phyloP scores from a whole-genome alignment of 2,113 vertebrate species.

The Pterocles burchelli region DNA sequence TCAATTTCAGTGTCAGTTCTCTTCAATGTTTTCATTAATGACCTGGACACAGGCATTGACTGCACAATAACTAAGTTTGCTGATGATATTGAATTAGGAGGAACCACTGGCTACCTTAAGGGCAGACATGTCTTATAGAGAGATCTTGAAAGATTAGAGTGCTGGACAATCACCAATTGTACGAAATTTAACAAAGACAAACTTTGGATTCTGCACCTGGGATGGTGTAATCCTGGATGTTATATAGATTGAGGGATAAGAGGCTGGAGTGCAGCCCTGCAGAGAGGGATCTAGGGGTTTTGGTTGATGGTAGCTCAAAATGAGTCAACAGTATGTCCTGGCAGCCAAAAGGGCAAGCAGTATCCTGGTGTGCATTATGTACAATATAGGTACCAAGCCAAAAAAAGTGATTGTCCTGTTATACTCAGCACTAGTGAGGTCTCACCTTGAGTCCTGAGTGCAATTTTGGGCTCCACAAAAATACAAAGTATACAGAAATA shows the following conservation, averaged over 20 bases:
- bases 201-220: not conserved
- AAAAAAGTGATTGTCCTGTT: not conserved
- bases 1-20: not conserved
- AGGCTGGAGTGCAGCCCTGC: not conserved
- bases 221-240: not conserved
- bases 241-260: fast-evolving
- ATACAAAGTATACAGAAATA: not conserved
- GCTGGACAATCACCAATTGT: not conserved
- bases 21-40: not conserved
- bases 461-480: not conserved
- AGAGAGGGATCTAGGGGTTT: not conserved
- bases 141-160: not conserved
- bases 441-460: not conserved
- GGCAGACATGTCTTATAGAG: not conserved
- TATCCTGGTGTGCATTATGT: not conserved
- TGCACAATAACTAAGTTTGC: not conserved
- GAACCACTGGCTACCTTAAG: not conserved
- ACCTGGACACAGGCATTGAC: not conserved
- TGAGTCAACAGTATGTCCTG: not conserved
- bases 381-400: not conserved
- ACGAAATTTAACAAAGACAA: not conserved
- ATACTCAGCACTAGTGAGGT: not conserved
- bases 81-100: not conserved
- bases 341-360: not conserved
- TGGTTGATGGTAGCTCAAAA: not conserved